Evolutionary conservation across 2,797 vertebrate species (phyloP), one percentile per base, ranked within the genome.

Genomic region (Morelia viridis): DNA sequence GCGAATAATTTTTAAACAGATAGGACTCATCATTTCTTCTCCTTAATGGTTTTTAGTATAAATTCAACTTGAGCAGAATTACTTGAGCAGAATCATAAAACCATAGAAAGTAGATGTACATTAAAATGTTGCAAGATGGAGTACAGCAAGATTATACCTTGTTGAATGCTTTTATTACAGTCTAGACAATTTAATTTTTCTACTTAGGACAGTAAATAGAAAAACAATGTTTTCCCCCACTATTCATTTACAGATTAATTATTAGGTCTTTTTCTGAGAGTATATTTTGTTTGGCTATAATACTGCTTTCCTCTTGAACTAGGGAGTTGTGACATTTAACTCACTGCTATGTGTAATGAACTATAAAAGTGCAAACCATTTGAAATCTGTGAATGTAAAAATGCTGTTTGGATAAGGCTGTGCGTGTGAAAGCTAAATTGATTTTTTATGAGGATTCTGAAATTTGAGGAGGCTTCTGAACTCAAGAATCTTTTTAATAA

Each of bases 361-460:
- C 41, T 50, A 28, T 91, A 94, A 94, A 95, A 93, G 89, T 65
- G 85, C 1, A 64, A 92, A 88, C 4, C 88, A 46, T 88, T 91
- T 28, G 22, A 84, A 91, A 65, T 53, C 0, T 0, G 0, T 26
- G 87, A 71, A 35, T 62, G 5, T 86, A 94, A 87, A 92, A 85
- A 60, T 13, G 13, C 4, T 6, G 1, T 80, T 86, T 46, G 31
- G 0, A 87, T 94, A 71, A 80, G 71, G 28, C n/a, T 53, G 1
- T 0, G 68, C 58, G 41, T 94, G 46, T 65, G 89, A 87, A 91
- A 53, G 17, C 0, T 0, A 80, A 87, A 92, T 1, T 31, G 1
- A 22, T 61, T 15, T 53, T 10, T 91, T 58, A 93, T 53, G 3
- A 41, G 5, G 35, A 0, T 92, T 94, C 60, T 84, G 89, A 90